Evolutionary conservation across 2,888 invertebrate genomes (phyloP), one percentile per base, ranked within the genome.

Genomic region (Lobophora halterata): DNA sequence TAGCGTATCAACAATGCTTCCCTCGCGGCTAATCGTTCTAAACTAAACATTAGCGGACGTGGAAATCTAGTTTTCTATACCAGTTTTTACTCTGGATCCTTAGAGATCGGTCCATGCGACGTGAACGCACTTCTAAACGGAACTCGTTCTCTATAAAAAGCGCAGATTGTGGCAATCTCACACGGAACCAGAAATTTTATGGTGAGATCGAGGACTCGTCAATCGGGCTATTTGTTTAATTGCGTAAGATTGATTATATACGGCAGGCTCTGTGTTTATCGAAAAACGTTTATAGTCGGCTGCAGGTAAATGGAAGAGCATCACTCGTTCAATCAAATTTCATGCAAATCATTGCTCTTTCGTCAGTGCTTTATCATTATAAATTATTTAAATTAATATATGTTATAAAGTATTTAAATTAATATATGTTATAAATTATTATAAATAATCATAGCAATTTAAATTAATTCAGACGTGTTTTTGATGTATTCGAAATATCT

Each of bases 1-100:
- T 82, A 83, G 71, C 67, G 61, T 86, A 86, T 86, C 86, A 85
- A 81, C 85, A 81, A 81, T 73, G 71, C 78, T 62, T 70, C 71
- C 68, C 77, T 74, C 62, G 61, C 67, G 63, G 63, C 77, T 79
- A 83, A 82, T 82, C 79, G 70, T 70, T 80, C 82, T 82, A 81
- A 85, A 68, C 82, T 82, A 81, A 85, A 68, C 79, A 70, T 68
- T 63, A 58, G 60, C 61, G 62, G 69, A 71, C 73, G 71, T 73
- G 76, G 65, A 82, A 81, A 80, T 80, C 82, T 82, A 82, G 81
- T 82, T 80, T 71, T 57, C 74, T 72, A 74, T 79, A 76, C 81
- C 66, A 73, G 81, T 79, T 80, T 69, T 65, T 65, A 54, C 58
- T 64, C 50, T 55, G 49, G 49, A 65, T 65, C 65, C 62, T 68